Base-by-base conservation (phyloP, 2,888 invertebrate genomes). In the Hemicrepidius hirtus region DNA sequence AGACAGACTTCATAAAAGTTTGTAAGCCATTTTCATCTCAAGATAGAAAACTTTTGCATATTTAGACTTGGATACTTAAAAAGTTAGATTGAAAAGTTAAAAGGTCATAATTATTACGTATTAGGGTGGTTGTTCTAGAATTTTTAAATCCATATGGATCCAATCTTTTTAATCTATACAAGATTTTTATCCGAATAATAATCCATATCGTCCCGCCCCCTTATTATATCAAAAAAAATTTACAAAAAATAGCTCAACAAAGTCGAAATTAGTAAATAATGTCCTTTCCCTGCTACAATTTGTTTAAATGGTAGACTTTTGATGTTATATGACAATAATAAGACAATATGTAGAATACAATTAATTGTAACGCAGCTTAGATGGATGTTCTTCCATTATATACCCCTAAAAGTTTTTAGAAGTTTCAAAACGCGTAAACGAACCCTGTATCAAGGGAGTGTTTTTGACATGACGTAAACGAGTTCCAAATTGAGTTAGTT, bases 271-370 rank as follows among this genome's bases (percentile, higher is more conserved):
- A 57, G 32, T 21, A 57, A 40, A 53, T 40, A 66, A 10, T 67
- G n/a, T n/a, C n/a, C n/a, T n/a, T n/a, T n/a, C n/a, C 24, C 20
- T 10, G 32, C 37, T 44, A 57, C 20, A 44, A 44, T 46, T 24
- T 49, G 12, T 63, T 63, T 63, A 16, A 53, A 68, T 41, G 12
- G 28, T 66, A 59, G 44, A 41, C n/a, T 73, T 73, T 73, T 53
- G 40, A 71, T 55, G 67, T 67, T 65, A 71, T 24, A 46, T 24
- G 69, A 73, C 69, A 73, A 73, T 73, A 73, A 68, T 65, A 60
- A 50, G 73, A 73, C 73, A 69, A 73, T 73, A 73, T 59, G 59
- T 74, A 72, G 44, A 55, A 40, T 16, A 50, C 49, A 46, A 63
- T 6, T 49, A 46, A 72, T 68, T 64, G 62, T 68, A 72, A 68